These are phyloP conservation scores for Nomada lathburiana DNA, from an alignment of 2,888 invertebrate genomes.

Conservation along the genomic window DNA sequence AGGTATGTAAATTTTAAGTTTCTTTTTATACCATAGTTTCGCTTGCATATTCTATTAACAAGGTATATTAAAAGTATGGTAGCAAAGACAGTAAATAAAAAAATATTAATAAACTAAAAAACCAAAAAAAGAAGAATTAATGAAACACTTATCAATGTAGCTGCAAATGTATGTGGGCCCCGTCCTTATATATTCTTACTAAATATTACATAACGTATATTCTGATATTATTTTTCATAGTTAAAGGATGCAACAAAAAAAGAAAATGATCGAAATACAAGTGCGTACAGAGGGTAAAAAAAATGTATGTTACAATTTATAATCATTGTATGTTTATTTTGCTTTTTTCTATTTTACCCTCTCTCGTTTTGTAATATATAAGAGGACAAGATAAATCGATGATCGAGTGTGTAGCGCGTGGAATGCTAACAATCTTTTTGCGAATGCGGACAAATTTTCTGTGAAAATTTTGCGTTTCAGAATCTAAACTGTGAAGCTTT, in stretches of 20 bases:
- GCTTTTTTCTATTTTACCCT: constrained; percentile 38
- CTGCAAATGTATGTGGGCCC: constrained; percentile 80
- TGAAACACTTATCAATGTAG: constrained; percentile 79
- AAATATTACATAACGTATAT: constrained; percentile 82
- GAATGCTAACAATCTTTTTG: neutral
- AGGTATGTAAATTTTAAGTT: constrained; percentile 67
- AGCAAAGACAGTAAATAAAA: constrained; percentile 68
- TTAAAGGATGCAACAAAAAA: constrained; percentile 69
- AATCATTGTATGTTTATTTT: constrained; percentile 46
- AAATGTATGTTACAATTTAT: constrained; percentile 60
- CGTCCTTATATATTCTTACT: constrained; percentile 82
- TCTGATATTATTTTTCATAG: constrained; percentile 82
- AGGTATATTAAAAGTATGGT: constrained; percentile 72
- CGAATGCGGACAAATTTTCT: neutral
- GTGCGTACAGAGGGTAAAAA: constrained; percentile 59
- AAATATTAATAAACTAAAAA: constrained; percentile 71
- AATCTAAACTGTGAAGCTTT: neutral
- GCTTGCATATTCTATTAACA: constrained; percentile 73
- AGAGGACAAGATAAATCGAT: constrained; percentile 17
- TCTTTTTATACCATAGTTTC: constrained; percentile 67
- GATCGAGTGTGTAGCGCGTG: constrained; percentile 24
- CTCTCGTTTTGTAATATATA: constrained; percentile 23
- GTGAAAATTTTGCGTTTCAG: neutral
- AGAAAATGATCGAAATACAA: constrained; percentile 66
- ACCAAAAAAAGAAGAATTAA: constrained; percentile 69